Evolutionary conservation across 1,140 invertebrate genomes (phyloP).

Genomic region (Zophobas atratus): DNA sequence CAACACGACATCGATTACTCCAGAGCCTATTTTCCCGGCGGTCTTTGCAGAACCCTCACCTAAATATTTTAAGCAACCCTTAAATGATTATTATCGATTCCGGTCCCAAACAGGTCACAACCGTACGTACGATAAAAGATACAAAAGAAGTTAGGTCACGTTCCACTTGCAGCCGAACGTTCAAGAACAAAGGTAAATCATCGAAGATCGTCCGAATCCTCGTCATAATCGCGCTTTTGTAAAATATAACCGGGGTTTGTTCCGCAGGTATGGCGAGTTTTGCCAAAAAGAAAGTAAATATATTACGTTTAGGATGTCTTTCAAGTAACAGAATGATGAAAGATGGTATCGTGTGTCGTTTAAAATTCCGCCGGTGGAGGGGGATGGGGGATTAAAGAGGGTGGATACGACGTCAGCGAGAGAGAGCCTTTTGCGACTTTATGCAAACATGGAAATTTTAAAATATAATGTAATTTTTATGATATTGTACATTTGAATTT

Average conservation of each 20-base stretch:
- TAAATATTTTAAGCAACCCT: conserved; percentile 22
- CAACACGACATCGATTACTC: conserved; percentile 34
- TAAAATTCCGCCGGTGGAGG: conserved; percentile 1
- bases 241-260: neutral
- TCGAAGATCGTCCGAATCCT: neutral
- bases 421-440: neutral
- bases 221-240: neutral
- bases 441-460: conserved; percentile 13
- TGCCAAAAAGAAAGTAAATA: neutral
- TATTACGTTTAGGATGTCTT: conserved; percentile 7
- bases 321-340: conserved; percentile 19
- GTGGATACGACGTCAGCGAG: conserved; percentile 4
- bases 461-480: conserved; percentile 5
- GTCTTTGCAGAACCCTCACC: conserved; percentile 22
- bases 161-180: neutral
- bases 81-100: conserved; percentile 31
- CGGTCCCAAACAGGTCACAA: neutral
- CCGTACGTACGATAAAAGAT: too few species aligned
- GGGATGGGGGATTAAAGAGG: conserved; percentile 6
- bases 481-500: neutral
- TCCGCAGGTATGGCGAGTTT: neutral
- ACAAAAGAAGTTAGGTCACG: neutral
- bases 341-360: conserved; percentile 25
- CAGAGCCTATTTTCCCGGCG: conserved; percentile 22
- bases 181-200: conserved; percentile 1